A percentile compares a stretch with the other conserved stretches of the same genome.
These are phyloP conservation scores for Chiroxiphia lanceolata DNA, from an alignment of 2,797 vertebrate species.

Conservation along the genomic window DNA sequence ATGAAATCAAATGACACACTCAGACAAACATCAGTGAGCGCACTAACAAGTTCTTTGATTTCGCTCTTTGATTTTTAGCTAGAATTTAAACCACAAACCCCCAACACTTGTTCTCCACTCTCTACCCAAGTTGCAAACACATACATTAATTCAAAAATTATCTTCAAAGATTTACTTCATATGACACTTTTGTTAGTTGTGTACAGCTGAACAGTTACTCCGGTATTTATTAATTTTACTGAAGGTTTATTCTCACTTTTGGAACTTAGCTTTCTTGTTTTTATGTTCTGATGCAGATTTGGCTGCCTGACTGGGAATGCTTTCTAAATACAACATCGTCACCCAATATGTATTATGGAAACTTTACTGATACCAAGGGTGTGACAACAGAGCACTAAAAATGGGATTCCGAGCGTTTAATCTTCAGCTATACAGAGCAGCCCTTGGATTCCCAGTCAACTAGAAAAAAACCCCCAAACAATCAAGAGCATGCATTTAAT, in stretches of 20 bases:
- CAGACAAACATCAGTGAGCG: neutral
- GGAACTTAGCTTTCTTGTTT: neutral
- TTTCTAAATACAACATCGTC: neutral
- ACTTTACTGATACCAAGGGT: neutral
- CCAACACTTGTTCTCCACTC: neutral
- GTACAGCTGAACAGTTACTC: neutral
- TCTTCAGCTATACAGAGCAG: neutral
- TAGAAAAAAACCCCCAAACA: neutral
- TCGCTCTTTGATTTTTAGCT: neutral
- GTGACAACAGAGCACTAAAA: neutral
- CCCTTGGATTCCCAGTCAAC: neutral
- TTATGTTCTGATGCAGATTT: neutral
- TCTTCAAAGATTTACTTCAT: neutral
- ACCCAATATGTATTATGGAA: neutral
- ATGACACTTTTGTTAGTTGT: neutral
- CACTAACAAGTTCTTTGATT: slow-evolving; percentile 11
- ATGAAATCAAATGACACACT: slow-evolving; percentile 1
- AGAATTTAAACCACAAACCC: neutral
- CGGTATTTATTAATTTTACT: neutral
- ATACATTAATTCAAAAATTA: neutral
- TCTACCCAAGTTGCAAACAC: neutral
- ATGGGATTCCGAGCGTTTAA: neutral
- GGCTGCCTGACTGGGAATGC: neutral
- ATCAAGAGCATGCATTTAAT: neutral
- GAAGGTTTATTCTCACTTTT: slow-evolving; percentile 1